Base-by-base conservation (phyloP, 2,797 vertebrate species). In the Babyrousa celebensis region DNA sequence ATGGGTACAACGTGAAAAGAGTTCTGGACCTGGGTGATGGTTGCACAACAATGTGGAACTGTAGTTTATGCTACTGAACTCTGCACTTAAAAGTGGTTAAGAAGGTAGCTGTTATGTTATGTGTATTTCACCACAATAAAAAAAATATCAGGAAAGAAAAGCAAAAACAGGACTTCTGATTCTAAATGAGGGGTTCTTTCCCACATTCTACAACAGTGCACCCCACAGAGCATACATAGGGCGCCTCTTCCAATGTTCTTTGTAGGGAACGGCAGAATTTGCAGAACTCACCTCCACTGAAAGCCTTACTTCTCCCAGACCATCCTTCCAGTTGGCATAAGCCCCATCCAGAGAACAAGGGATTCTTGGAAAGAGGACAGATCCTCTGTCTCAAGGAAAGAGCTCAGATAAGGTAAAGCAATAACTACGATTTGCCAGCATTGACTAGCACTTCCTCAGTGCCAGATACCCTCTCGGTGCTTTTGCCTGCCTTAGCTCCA, bases 281-380 rank as follows among this genome's bases (percentile, higher is more conserved):
- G 16, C 12, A 83, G 65, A 72, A 48, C 23, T 96, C 16, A 27
- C 17, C 71, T 84, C 36, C 43, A 3, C 77, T 6, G 25, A 87
- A 80, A 84, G 27, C 54, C 70, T 23, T 58, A 15, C 20, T 70
- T 91, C 63, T 92, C n/a, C 77, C 40, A 70, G 65, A 60, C 12
- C 32, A 23, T 75, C 68, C 48, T 95, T 94, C 71, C 43, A 54
- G 25, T 52, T 89, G 78, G 32, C 43, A 29, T 16, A 27, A 78
- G 89, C 58, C 85, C 58, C 10, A 48, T 82, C 43, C 32, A 68
- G 40, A 62, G n/a, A 88, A 15, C 21, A n/a, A n/a, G 52, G 27
- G 62, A 77, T 96, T 95, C 72, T 85, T 94, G 18, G 79, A 89
- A 92, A 96, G 89, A 63, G 74, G 62, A 32, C 68, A 88, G 72